Conservation (phyloP, 2,113 vertebrate species). For the Lanius ludovicianus region DNA sequence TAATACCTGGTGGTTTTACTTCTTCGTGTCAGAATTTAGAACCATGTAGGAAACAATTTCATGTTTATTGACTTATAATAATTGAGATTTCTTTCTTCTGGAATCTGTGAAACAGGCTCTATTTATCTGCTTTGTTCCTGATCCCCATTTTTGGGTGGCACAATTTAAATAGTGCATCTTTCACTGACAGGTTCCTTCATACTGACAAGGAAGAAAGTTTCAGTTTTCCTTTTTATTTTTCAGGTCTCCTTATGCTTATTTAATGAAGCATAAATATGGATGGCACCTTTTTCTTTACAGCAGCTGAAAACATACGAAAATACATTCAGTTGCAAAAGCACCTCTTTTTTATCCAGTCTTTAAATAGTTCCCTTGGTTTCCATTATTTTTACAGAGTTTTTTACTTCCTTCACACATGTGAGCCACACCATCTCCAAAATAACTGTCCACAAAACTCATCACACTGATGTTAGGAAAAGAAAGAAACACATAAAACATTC, state of each 20-base stretch:
- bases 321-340: conserved; percentile 23
- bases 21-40: background rate
- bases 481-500: background rate
- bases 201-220: background rate
- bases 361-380: conserved; percentile 13
- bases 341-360: conserved; percentile 3
- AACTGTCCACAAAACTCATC: background rate
- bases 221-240: background rate
- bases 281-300: background rate
- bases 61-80: background rate
- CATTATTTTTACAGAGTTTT: conserved; percentile 25
- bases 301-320: conserved; percentile 13
- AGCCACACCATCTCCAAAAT: background rate
- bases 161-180: background rate
- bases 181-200: background rate
- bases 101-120: background rate
- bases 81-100: background rate
- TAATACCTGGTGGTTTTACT: background rate
- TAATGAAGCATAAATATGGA: conserved; percentile 40
- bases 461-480: background rate
- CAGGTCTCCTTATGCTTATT: conserved; percentile 5
- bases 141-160: background rate
- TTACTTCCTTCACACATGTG: background rate
- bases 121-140: background rate
- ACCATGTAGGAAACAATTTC: background rate